Percentiles rank a stretch among this genome's conserved stretches.
phyloP scores from a whole-genome alignment of 1,140 invertebrate species.

The Epicauta chinensis region DNA sequence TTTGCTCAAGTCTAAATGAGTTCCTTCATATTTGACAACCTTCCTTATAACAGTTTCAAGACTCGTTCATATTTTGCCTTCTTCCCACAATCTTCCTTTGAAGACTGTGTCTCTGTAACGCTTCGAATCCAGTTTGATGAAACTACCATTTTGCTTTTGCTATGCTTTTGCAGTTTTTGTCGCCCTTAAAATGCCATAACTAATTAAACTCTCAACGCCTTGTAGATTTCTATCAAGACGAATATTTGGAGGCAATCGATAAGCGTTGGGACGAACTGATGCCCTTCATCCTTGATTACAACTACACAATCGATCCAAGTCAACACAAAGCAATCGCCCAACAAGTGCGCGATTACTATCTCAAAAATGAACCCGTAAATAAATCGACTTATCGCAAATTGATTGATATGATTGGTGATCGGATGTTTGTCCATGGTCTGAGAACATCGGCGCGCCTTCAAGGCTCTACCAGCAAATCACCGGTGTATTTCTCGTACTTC shows the following conservation, averaged over 20 bases:
- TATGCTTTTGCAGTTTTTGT: slow-evolving; percentile 39
- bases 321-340: slow-evolving; percentile 20
- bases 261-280: slow-evolving; percentile 21
- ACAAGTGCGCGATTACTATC: slow-evolving; percentile 32
- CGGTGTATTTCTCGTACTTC: slow-evolving; percentile 56
- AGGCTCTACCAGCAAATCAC: slow-evolving; percentile 46
- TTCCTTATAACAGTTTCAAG: too few species aligned
- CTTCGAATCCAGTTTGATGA: too few species aligned
- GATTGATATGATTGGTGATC: slow-evolving; percentile 50
- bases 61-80: too few species aligned
- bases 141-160: too few species aligned
- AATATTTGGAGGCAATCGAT: slow-evolving; percentile 14
- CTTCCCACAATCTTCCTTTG: too few species aligned
- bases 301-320: slow-evolving; percentile 22
- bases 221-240: slow-evolving; percentile 31
- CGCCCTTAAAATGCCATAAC: slow-evolving; percentile 35
- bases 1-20: too few species aligned
- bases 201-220: slow-evolving; percentile 51
- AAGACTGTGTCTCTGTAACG: too few species aligned
- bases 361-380: slow-evolving; percentile 20
- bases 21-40: too few species aligned
- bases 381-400: slow-evolving; percentile 22
- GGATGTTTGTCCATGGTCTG: slow-evolving; percentile 51
- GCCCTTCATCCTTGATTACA: slow-evolving; percentile 33
- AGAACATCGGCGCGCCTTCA: slow-evolving; percentile 51